phyloP scores from a whole-genome alignment of 1,140 invertebrate genomes.

The Scaptomyza graminum region DNA sequence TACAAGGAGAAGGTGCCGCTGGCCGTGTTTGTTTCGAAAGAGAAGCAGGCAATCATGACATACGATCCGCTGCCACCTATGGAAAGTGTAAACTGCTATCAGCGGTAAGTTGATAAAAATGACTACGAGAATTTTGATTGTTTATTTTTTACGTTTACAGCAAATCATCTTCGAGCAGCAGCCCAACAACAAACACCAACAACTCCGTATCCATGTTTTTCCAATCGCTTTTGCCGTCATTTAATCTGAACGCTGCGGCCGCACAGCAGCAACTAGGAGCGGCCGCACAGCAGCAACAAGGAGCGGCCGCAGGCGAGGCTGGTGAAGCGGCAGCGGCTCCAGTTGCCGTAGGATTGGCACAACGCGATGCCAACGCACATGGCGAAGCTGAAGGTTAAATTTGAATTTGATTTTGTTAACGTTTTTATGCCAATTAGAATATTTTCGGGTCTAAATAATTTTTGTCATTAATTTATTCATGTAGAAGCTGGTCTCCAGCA shows the following conservation, averaged over 20 bases:
- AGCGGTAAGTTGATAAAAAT: constrained; percentile 49
- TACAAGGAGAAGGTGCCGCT: constrained; percentile 87
- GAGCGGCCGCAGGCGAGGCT: constrained; percentile 63
- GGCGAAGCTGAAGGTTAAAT: constrained; percentile 49
- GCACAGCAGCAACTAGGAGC: constrained; percentile 44
- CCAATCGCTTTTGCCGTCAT: constrained; percentile 87
- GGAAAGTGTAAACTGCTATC: constrained; percentile 90
- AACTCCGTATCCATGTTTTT: constrained; percentile 86
- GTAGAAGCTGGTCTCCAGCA: constrained; percentile 85
- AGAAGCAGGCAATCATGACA: constrained; percentile 87
- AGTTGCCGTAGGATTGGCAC: constrained; percentile 29
- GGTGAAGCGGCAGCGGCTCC: constrained; percentile 19
- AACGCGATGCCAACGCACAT: constrained; percentile 21
- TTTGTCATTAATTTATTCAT: constrained; percentile 17
- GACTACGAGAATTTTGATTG: background rate
- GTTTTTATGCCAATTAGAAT: constrained; percentile 1
- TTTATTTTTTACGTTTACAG: constrained; percentile 37
- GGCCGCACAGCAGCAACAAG: constrained; percentile 64
- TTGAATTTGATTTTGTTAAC: background rate
- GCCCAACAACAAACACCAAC: constrained; percentile 77
- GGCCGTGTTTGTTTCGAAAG: constrained; percentile 79
- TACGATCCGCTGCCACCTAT: constrained; percentile 92
- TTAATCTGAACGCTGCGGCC: constrained; percentile 83
- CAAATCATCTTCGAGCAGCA: constrained; percentile 85
- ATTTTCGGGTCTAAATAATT: background rate